phyloP scores from a whole-genome alignment of 2,113 vertebrate species.

The Microcebus jonahi region DNA sequence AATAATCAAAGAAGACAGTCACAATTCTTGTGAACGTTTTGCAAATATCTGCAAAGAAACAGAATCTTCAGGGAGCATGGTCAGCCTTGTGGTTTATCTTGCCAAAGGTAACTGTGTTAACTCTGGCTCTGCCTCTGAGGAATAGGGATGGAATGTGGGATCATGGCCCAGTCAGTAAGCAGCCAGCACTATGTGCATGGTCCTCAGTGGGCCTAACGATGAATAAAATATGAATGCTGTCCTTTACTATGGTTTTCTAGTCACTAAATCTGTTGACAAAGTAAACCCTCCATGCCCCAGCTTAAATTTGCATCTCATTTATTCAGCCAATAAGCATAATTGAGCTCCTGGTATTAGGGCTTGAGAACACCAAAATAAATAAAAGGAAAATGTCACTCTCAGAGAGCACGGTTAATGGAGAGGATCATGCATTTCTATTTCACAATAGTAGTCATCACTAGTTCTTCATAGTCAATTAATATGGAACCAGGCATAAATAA shows the following conservation, averaged over 20 bases:
- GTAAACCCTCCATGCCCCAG: slow-evolving; percentile 43
- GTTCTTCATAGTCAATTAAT: neutral
- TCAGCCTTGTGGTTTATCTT: neutral
- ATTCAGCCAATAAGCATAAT: slow-evolving; percentile 60
- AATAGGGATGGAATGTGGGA: neutral
- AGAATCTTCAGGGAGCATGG: neutral
- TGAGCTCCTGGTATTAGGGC: slow-evolving; percentile 43
- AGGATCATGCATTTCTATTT: neutral
- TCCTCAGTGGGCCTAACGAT: neutral
- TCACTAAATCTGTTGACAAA: slow-evolving; percentile 69
- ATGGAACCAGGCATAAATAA: neutral
- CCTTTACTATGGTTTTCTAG: slow-evolving; percentile 32
- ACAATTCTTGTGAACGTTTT: neutral
- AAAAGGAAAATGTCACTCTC: slow-evolving; percentile 1
- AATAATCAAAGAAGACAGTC: neutral
- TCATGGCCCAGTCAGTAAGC: neutral
- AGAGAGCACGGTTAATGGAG: neutral
- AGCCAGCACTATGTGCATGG: neutral
- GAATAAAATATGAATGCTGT: slow-evolving; percentile 56
- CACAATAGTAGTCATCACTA: neutral
- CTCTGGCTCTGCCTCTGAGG: neutral
- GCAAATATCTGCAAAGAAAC: neutral
- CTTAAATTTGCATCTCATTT: slow-evolving; percentile 69
- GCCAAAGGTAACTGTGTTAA: neutral
- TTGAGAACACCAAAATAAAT: slow-evolving; percentile 47